Conservation (phyloP, 2,113 vertebrate genomes). For the Coryphaenoides rupestris region DNA sequence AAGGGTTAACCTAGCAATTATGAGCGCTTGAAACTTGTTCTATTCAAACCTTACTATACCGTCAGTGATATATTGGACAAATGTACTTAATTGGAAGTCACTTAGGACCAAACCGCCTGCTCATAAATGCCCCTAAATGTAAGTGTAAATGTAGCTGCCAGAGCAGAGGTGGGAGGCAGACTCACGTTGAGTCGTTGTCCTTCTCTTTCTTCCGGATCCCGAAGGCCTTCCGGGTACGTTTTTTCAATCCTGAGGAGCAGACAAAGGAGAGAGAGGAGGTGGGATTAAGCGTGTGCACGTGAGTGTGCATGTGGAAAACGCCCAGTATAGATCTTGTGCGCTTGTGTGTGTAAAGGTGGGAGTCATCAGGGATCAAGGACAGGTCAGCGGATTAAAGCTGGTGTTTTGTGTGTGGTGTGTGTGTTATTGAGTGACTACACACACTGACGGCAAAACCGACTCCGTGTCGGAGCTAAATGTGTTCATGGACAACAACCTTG, state of each 20-base stretch:
- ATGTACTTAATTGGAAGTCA: no score
- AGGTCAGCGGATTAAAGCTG: slow-evolving; percentile 31
- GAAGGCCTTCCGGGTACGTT: slow-evolving; percentile 98
- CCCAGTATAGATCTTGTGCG: neutral
- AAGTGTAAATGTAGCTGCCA: no score
- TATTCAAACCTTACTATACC: no score
- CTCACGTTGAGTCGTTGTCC: slow-evolving; percentile 96
- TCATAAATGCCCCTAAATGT: no score
- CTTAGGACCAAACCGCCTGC: no score
- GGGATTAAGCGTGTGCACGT: slow-evolving; percentile 8
- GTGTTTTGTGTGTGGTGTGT: slow-evolving; percentile 39
- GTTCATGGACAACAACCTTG: slow-evolving; percentile 34
- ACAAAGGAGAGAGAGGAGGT: slow-evolving; percentile 23
- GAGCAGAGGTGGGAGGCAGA: neutral
- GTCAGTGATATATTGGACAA: no score
- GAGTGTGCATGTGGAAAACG: slow-evolving; percentile 1
- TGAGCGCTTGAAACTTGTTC: no score
- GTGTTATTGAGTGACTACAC: slow-evolving; percentile 51
- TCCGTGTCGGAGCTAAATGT: slow-evolving; percentile 19
- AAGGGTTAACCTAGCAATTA: no score
- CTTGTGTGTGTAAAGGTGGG: neutral
- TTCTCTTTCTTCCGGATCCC: slow-evolving; percentile 99
- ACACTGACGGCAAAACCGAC: slow-evolving; percentile 19
- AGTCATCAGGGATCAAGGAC: neutral
- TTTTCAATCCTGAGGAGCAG: slow-evolving; percentile 89